Percentiles rank a stretch among this genome's conserved stretches.
Conservation (phyloP, 2,888 invertebrate species). For the Ophion slaviceki region DNA sequence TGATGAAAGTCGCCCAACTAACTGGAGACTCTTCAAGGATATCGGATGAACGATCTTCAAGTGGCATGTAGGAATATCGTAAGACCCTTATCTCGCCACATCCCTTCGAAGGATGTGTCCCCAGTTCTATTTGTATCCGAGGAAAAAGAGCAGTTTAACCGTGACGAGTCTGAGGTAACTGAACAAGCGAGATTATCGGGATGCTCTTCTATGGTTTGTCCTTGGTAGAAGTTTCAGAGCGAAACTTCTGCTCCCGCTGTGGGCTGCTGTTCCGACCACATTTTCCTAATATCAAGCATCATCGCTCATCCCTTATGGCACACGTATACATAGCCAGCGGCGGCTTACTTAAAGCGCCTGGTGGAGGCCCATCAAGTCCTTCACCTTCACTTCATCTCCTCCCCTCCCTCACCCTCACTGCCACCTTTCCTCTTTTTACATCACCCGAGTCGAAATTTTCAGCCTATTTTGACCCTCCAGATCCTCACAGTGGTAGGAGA, state of each 20-base stretch:
- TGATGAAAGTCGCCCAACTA: neutral
- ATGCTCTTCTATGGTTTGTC: conserved; percentile 35
- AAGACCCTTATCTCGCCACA: conserved; percentile 76
- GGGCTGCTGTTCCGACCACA: conserved; percentile 44
- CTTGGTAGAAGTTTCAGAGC: conserved; percentile 47
- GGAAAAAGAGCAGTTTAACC: conserved; percentile 9
- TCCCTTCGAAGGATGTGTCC: conserved; percentile 70
- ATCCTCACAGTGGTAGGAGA: no score
- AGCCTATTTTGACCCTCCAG: no score
- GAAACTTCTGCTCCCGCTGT: conserved; percentile 40
- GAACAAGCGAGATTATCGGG: conserved; percentile 42
- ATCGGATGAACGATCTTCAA: conserved; percentile 78
- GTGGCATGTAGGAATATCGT: conserved; percentile 71
- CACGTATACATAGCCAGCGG: conserved; percentile 64
- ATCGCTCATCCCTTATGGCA: conserved; percentile 77
- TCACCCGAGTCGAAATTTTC: no score
- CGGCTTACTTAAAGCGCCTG: conserved; percentile 60
- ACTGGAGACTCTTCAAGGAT: conserved; percentile 48
- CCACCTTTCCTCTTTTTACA: conserved; percentile 29
- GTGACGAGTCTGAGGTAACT: conserved; percentile 34
- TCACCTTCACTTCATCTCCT: conserved; percentile 23
- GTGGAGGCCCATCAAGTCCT: conserved; percentile 48
- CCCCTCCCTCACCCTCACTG: conserved; percentile 24
- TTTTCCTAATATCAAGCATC: conserved; percentile 80
- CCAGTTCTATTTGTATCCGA: conserved; percentile 9